Conservation (phyloP, 2,113 vertebrate genomes). For the Pteruthius melanotis region DNA sequence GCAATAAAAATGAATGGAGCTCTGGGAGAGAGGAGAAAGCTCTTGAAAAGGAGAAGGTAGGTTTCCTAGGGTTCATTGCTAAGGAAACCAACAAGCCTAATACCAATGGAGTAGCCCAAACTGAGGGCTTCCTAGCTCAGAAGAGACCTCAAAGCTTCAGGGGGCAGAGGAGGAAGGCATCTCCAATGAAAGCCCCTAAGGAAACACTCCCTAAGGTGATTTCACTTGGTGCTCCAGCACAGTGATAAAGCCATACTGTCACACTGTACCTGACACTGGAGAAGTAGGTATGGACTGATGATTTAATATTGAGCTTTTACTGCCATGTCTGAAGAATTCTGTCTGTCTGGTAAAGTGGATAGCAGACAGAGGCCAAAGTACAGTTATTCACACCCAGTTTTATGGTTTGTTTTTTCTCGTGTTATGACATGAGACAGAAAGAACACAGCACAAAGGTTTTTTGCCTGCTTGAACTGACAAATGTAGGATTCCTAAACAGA, state of each 20-base stretch:
- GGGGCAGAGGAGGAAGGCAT: neutral
- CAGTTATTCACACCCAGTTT: constrained; percentile 42
- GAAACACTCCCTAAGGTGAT: neutral
- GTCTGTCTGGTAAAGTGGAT: neutral
- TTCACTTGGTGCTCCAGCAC: neutral
- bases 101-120: neutral
- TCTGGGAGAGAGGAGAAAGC: neutral
- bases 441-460: neutral
- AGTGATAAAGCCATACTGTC: neutral
- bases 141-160: neutral
- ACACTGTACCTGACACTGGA: neutral
- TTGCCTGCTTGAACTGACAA: neutral
- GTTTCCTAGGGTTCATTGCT: neutral
- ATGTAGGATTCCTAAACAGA: neutral
- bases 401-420: constrained; percentile 31
- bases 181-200: neutral
- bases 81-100: neutral
- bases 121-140: neutral
- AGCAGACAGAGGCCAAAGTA: constrained; percentile 21
- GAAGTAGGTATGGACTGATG: neutral
- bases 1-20: neutral
- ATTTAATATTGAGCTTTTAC: neutral
- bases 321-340: constrained; percentile 19
- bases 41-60: neutral
- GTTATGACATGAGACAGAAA: constrained; percentile 8